Evolutionary conservation across 2,797 vertebrate species (phyloP).

Genomic region (Catharus ustulatus): DNA sequence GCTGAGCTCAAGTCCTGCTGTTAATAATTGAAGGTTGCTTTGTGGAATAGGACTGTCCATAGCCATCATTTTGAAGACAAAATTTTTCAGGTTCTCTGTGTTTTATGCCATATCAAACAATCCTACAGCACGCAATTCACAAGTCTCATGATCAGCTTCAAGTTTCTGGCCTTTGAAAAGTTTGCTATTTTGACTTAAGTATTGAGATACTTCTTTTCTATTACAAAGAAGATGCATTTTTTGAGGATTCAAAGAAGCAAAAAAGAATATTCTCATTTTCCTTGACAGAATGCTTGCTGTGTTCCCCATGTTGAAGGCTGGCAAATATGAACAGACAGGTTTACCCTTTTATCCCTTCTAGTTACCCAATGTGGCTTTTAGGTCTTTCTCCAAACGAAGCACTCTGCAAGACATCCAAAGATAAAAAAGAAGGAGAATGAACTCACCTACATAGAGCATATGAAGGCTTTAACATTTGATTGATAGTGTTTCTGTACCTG

Average conservation of each 20-base stretch:
- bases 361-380: slow-evolving; percentile 71
- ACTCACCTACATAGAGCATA: slow-evolving; percentile 34
- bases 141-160: slow-evolving; percentile 37
- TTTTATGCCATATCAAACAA: slow-evolving; percentile 67
- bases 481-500: slow-evolving; percentile 59
- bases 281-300: slow-evolving; percentile 73
- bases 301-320: slow-evolving; percentile 67
- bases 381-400: slow-evolving; percentile 72
- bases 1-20: slow-evolving; percentile 41
- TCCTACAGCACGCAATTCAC: slow-evolving; percentile 16
- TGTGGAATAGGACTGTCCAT: slow-evolving; percentile 33
- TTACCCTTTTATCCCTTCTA: slow-evolving; percentile 75
- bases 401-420: slow-evolving; percentile 58
- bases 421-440: slow-evolving; percentile 67
- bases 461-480: slow-evolving; percentile 62
- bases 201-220: slow-evolving; percentile 72
- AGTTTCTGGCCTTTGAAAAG: slow-evolving; percentile 75
- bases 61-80: slow-evolving; percentile 50
- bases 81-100: slow-evolving; percentile 49
- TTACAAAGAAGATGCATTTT: slow-evolving; percentile 74
- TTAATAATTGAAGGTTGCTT: slow-evolving; percentile 57
- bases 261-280: slow-evolving; percentile 75
- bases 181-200: slow-evolving; percentile 75
- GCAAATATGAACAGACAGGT: slow-evolving; percentile 69
- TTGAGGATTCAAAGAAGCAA: slow-evolving; percentile 75